A percentile compares a stretch with the other conserved stretches of the same genome.
phyloP scores from a whole-genome alignment of 2,113 vertebrate genomes.

The Ptyas mucosa region DNA sequence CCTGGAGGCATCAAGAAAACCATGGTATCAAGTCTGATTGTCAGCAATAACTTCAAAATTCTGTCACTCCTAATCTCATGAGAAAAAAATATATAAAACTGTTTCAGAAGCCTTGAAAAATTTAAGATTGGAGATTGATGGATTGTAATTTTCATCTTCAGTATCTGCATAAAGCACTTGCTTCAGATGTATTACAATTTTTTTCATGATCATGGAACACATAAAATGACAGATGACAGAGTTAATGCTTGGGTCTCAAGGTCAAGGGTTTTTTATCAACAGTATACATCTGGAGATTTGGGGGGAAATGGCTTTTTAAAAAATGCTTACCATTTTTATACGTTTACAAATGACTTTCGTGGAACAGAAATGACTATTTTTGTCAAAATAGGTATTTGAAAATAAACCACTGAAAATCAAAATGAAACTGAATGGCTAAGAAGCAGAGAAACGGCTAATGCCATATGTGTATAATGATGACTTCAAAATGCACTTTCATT shows the following conservation, averaged over 20 bases:
- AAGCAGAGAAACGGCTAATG: not conserved
- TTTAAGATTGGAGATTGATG: not conserved
- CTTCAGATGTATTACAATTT: not conserved
- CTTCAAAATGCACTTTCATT: not conserved
- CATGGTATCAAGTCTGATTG: not conserved
- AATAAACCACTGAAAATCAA: not conserved
- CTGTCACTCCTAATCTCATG: not conserved
- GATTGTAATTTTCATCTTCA: not conserved
- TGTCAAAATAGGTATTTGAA: not conserved
- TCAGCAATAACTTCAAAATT: not conserved
- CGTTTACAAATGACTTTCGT: not conserved
- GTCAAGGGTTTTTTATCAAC: not conserved
- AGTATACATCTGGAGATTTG: not conserved
- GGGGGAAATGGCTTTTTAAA: not conserved
- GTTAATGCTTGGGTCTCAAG: not conserved
- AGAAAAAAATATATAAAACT: not conserved
- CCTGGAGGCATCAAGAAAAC: not conserved
- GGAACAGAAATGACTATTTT: not conserved
- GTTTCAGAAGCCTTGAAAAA: not conserved
- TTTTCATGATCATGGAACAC: not conserved
- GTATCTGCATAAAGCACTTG: not conserved
- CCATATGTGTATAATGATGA: not conserved
- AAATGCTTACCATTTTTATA: not conserved
- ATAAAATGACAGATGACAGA: not conserved
- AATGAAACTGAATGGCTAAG: not conserved